Base-by-base conservation (phyloP, 2,113 vertebrate species). In the Chionis minor region DNA sequence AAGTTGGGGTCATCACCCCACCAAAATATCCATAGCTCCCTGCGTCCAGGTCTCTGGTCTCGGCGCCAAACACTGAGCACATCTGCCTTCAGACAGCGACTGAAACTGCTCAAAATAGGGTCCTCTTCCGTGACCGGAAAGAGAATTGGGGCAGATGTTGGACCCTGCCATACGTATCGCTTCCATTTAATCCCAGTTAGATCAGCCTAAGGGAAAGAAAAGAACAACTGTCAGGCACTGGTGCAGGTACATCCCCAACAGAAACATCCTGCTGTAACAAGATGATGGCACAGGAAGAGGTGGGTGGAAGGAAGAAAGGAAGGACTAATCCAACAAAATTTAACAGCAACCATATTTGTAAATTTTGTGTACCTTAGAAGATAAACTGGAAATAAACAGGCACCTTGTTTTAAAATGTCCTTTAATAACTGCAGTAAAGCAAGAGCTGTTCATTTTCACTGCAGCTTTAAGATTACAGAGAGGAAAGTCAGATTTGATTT, bases 131-230 rank as follows among this genome's bases (percentile, higher is more conserved):
- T 99, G 81, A 99, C 99, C 16, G 99, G 99, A 94, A 99, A 99
- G 94, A 99, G 99, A 97, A 99, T 99, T n/a, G 99, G 99, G 32
- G 99, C 99, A 95, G 99, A 99, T 26, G 98, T 99, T 97, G 99
- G 99, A 92, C 99, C 99, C 98, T 99, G 99, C 99, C 99, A 99
- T 94, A 99, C 98, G 9, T 99, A 99, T 96, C 99, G 98, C 98
- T 99, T 99, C 99, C 99, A 99, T 99, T 99, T 99, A 98, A 99
- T 99, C 90, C 99, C 99, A 3, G 99, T 99, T 94, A 99, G 98
- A 98, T 99, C 99, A 93, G 99, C 99, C 99, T 99, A 95, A 9
- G 82, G 58, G 93, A 77, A 62, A 27, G 33, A 94, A 49, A 51
- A 81, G 58, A 30, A 22, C 38, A n/a, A 62, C 14, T 16, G 8